These are phyloP conservation scores for Drosophila arawakana DNA, from an alignment of 1,140 invertebrate genomes.

Conservation along the genomic window DNA sequence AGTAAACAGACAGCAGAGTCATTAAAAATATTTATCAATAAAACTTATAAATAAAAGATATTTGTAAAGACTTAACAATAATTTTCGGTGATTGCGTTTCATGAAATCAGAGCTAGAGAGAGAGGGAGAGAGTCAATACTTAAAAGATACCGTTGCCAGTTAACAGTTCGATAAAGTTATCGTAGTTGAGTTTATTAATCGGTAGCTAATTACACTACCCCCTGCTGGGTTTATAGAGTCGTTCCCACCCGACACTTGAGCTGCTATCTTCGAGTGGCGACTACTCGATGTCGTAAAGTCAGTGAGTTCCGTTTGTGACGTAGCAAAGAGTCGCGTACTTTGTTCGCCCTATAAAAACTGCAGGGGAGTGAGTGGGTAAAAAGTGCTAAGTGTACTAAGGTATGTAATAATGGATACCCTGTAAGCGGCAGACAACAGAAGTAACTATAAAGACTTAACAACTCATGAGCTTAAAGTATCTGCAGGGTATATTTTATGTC, in stretches of 20 bases:
- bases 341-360: conserved; percentile 12
- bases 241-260: conserved; percentile 4
- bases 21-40: conserved; percentile 37
- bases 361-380: neutral
- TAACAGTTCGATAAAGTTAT: conserved; percentile 39
- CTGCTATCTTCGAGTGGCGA: conserved; percentile 26
- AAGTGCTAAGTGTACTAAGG: neutral
- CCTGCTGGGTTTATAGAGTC: neutral
- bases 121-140: neutral
- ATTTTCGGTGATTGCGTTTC: neutral
- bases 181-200: conserved; percentile 62
- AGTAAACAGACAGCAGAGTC: conserved; percentile 5
- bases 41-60: conserved; percentile 19
- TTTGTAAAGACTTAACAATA: conserved; percentile 13
- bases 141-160: conserved; percentile 7
- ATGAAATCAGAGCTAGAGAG: conserved; percentile 13
- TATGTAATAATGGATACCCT: no score
- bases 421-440: no score
- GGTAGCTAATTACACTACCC: conserved; percentile 52
- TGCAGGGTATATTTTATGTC: conserved; percentile 2
- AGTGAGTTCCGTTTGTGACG: conserved; percentile 16
- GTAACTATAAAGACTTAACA: no score
- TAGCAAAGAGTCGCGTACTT: conserved; percentile 1
- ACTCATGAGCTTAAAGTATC: neutral
- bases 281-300: conserved; percentile 25